Conservation (phyloP, 2,888 invertebrate species). For the Limnephilus lunatus region DNA sequence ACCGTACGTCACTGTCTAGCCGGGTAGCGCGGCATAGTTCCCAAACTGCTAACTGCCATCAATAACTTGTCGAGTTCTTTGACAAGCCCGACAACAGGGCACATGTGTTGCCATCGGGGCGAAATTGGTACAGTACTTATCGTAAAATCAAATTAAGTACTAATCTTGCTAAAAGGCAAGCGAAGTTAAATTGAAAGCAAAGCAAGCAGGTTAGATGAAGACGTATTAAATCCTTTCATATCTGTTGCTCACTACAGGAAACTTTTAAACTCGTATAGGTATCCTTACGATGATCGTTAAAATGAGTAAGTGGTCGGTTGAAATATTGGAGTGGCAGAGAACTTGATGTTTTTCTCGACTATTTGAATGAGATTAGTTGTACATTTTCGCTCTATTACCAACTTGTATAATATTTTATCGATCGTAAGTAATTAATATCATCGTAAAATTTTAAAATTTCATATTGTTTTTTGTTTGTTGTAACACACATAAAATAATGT, state of each 20-base stretch:
- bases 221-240: constrained; percentile 2
- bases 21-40: neutral
- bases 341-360: neutral
- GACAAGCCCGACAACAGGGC: constrained; percentile 43
- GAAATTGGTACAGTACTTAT: constrained; percentile 28
- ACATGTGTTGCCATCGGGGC: constrained; percentile 32
- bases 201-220: constrained; percentile 4
- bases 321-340: neutral
- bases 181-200: constrained; percentile 41
- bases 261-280: neutral
- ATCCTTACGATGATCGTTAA: neutral
- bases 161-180: constrained; percentile 48
- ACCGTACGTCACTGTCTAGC: constrained; percentile 3
- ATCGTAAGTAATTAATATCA: too few species aligned
- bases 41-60: constrained; percentile 49
- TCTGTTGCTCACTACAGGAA: neutral
- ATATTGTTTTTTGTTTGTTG: too few species aligned
- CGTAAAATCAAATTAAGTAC: constrained; percentile 42
- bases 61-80: constrained; percentile 44
- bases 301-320: neutral
- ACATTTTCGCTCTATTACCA: too few species aligned
- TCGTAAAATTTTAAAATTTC: too few species aligned
- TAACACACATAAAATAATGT: too few species aligned
- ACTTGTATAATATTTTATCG: too few species aligned
- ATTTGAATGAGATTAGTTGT: too few species aligned